Base-by-base conservation (phyloP, 2,113 vertebrate species). In the Pseudorhombus dupliciocellatus region DNA sequence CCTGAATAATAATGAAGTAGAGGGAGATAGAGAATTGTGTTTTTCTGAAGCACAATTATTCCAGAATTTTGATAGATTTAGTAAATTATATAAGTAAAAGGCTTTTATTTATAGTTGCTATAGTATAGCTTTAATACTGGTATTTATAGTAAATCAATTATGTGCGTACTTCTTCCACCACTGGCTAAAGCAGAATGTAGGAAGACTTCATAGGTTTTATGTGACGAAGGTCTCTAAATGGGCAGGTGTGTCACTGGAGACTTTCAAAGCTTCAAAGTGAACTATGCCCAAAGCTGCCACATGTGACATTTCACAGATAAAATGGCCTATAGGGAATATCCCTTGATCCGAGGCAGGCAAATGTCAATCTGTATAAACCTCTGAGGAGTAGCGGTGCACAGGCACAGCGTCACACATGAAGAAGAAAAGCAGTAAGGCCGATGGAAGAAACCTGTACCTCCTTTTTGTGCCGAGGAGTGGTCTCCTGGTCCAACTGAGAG, bases 381-480 rank as follows among this genome's bases (percentile, higher is more conserved):
- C 50, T 7, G 24, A 44, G 56, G 31, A 55, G 46, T 30, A 31
- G 5, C 46, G 48, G 53, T 31, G 46, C 20, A 59, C 31, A 54
- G 44, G 48, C 52, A 37, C 37, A 70, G 66, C 15, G 8, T 34
- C 11, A 46, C 28, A 68, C 53, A 69, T 2, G 21, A 71, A 50
- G 21, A 71, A 50, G 60, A 26, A 55, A 58, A 70, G 42, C 24
- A 59, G 69, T 61, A 63, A 62, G 51, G 57, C 70, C 20, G 24
- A 87, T 73, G 44, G 25, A 73, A 73, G 58, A 63, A 60, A 81
- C 44, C 42, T 94, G 93, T 97, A 98, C 96, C 96, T 98, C 97
- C 95, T 97, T 96, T 90, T 98, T 97, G 94, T 97, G 96, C 90
- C 95, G 95, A 87, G 96, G 96, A 75, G 95, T 97, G 90, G 94